Conservation (phyloP, 2,888 invertebrate species). For the Shargacucullia verbasci region DNA sequence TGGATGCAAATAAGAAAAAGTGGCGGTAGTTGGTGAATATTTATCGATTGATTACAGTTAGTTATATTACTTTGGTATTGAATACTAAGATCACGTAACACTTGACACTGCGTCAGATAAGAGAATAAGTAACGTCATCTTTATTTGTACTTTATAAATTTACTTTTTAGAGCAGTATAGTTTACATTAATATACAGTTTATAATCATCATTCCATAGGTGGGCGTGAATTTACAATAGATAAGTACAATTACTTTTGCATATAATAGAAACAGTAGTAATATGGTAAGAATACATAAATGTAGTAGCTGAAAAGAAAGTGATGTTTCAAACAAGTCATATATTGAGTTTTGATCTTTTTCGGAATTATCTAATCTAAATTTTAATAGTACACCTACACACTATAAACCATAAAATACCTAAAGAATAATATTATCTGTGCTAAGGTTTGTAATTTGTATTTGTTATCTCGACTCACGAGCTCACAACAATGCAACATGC, state of each 20-base stretch:
- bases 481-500: slow-evolving; percentile 27
- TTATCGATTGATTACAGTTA: background rate
- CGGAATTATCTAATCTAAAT: slow-evolving; percentile 1
- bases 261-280: no score
- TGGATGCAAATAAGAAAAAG: no score
- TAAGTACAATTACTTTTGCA: slow-evolving; percentile 1
- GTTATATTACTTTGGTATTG: background rate
- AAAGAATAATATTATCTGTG: slow-evolving; percentile 16
- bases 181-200: slow-evolving; percentile 2
- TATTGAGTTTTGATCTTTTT: background rate
- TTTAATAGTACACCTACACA: background rate
- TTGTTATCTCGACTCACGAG: slow-evolving; percentile 25
- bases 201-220: slow-evolving; percentile 1
- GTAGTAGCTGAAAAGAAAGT: slow-evolving; percentile 5
- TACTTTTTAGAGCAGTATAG: background rate
- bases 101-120: slow-evolving; percentile 3
- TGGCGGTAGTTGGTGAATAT: background rate
- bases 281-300: background rate
- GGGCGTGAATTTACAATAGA: slow-evolving; percentile 1
- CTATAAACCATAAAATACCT: slow-evolving; percentile 7
- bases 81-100: slow-evolving; percentile 1
- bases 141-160: slow-evolving; percentile 7
- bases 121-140: background rate
- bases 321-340: slow-evolving; percentile 4
- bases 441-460: slow-evolving; percentile 7